Percentiles rank a stretch among this genome's conserved stretches.
Conservation (phyloP, 2,888 invertebrate species). For the Beris chalybata region DNA sequence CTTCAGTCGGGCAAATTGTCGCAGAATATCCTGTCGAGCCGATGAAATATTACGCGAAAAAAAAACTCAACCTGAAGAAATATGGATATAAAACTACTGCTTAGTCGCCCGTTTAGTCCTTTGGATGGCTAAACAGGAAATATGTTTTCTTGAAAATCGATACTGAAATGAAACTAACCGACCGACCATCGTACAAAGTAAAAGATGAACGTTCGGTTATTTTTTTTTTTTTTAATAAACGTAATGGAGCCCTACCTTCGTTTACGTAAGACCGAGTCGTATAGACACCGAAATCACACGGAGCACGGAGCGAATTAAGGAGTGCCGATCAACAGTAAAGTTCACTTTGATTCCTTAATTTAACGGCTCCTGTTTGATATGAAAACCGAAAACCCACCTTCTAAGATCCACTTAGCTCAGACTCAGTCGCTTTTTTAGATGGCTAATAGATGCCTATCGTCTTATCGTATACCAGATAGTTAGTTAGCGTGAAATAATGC, state of each 20-base stretch:
- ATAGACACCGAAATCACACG: slow-evolving; percentile 29
- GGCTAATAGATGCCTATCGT: no score
- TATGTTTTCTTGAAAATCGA: slow-evolving; percentile 26
- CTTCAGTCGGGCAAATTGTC: no score
- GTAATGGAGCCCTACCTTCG: slow-evolving; percentile 40
- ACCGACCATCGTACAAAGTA: background rate
- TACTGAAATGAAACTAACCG: slow-evolving; percentile 24
- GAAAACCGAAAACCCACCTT: background rate
- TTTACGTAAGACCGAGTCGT: slow-evolving; percentile 35
- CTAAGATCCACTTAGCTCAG: no score
- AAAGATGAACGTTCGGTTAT: slow-evolving; percentile 34
- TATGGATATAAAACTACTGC: no score
- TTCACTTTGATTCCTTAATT: slow-evolving; percentile 31
- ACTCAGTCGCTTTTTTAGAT: no score
- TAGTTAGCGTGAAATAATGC: no score
- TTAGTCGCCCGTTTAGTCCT: no score
- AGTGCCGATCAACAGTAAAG: slow-evolving; percentile 26
- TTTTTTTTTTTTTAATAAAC: slow-evolving; percentile 39
- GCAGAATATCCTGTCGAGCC: no score
- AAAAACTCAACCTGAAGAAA: no score
- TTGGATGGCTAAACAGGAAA: no score
- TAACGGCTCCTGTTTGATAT: slow-evolving; percentile 5
- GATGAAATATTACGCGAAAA: no score
- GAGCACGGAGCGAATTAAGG: slow-evolving; percentile 18
- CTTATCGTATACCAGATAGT: no score